These are phyloP conservation scores for Pampus argenteus DNA, from an alignment of 2,797 vertebrate genomes.

Conservation along the genomic window DNA sequence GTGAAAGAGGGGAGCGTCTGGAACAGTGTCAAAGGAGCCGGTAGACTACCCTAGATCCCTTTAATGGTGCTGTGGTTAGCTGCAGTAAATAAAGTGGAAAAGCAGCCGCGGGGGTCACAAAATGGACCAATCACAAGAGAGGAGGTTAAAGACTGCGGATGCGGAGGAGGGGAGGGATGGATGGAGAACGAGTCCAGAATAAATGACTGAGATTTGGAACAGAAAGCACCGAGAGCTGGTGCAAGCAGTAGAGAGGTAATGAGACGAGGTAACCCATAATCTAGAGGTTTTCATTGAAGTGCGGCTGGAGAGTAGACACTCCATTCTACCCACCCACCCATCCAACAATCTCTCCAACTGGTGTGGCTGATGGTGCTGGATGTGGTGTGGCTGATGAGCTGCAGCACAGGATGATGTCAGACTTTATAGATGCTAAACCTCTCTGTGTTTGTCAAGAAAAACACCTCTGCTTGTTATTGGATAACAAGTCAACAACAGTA, in stretches of 20 bases:
- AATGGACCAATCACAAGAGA: slow-evolving; percentile 42
- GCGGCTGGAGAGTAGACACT: slow-evolving; percentile 27
- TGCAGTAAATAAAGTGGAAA: slow-evolving; percentile 80
- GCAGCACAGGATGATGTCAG: slow-evolving; percentile 61
- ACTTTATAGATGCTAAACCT: slow-evolving; percentile 34
- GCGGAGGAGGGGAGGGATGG: slow-evolving; percentile 17
- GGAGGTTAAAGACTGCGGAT: slow-evolving; percentile 50
- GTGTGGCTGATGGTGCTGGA: slow-evolving; percentile 23
- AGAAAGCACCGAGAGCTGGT: slow-evolving; percentile 17
- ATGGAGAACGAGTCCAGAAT: slow-evolving; percentile 40
- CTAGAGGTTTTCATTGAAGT: slow-evolving; percentile 53
- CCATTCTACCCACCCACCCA: slow-evolving; percentile 17
- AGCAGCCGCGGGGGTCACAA: slow-evolving; percentile 68
- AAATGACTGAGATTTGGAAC: slow-evolving; percentile 53
- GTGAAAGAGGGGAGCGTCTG: slow-evolving; percentile 61
- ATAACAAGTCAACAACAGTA: slow-evolving; percentile 38
- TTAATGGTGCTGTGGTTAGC: slow-evolving; percentile 76
- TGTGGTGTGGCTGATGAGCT: slow-evolving; percentile 23
- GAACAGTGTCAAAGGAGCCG: slow-evolving; percentile 54
- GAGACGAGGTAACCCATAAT: slow-evolving; percentile 62
- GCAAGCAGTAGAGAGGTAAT: slow-evolving; percentile 34
- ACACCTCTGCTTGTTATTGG: slow-evolving; percentile 47
- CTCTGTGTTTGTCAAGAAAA: slow-evolving; percentile 47
- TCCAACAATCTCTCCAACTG: slow-evolving; percentile 16
- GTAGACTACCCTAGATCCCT: slow-evolving; percentile 58